Conservation (phyloP, 2,113 vertebrate genomes). For the Fulmarus glacialis region DNA sequence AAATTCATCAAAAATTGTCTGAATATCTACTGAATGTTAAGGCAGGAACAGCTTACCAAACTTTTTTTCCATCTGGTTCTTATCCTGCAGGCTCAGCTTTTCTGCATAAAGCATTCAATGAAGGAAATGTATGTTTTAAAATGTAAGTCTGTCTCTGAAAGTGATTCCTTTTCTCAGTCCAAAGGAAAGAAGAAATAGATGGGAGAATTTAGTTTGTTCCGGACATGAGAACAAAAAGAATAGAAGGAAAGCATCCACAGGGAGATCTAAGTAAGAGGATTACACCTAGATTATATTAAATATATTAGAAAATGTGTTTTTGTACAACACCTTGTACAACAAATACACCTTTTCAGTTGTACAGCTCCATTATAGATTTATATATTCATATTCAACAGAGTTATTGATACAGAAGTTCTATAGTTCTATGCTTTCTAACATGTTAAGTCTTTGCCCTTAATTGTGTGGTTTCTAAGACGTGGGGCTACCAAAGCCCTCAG, state of each 20-base stretch:
- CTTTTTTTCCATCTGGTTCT: constrained; percentile 71
- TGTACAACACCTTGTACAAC: not conserved
- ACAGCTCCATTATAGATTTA: not conserved
- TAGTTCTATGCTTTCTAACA: not conserved
- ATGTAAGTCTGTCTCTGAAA: constrained; percentile 30
- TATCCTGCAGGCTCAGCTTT: constrained; percentile 69
- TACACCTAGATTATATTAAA: not conserved
- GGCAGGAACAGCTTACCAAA: constrained; percentile 66
- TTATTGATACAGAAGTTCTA: not conserved
- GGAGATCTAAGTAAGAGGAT: not conserved
- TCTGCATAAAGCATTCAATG: constrained; percentile 46
- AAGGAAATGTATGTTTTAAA: constrained; percentile 57
- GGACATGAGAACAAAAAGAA: not conserved
- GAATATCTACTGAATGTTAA: constrained; percentile 60
- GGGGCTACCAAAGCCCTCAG: not conserved
- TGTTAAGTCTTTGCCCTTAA: not conserved
- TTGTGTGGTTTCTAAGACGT: not conserved
- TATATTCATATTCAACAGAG: not conserved
- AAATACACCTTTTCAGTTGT: not conserved
- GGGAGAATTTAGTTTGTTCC: not conserved
- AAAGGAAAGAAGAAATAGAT: not conserved
- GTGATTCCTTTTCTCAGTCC: not conserved
- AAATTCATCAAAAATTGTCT: constrained; percentile 73
- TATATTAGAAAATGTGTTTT: not conserved
- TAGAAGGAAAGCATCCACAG: not conserved